Evolutionary conservation across 2,797 vertebrate species (phyloP), one percentile per base, ranked within the genome.

Genomic region (Morelia viridis): DNA sequence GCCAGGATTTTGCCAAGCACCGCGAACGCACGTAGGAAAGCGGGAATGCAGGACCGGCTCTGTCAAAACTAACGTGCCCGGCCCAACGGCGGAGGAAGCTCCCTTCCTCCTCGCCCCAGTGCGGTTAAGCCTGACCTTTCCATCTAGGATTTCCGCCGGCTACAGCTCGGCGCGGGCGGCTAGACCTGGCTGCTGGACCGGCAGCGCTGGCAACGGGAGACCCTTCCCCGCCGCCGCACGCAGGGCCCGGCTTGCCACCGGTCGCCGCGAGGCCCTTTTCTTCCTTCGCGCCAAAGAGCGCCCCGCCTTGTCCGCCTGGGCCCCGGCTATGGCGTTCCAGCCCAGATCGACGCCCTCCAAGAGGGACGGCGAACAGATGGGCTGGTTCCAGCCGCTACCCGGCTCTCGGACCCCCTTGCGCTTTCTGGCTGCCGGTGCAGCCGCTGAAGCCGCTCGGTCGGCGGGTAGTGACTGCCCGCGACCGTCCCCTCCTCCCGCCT

Each of bases 401-500:
- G 11, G 3, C 68, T 24, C 35, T 76, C 17, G 71, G 68, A 80
- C 8, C 71, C 41, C 19, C 35, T 41, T 10, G 35, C 19, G 19
- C 71, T 46, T 22, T 19, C 19, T 11, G 35, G 35, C 19, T 22
- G 71, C 35, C 19, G 71, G 24, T 41, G 71, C 76, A 80, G 76
- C 24, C 76, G 22, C 19, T 24, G 19, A 9, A 46, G 41, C 41
- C 22, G 35, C 76, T 80, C 41, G 76, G 76, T 80, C 76, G 41
- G 76, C 35, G 76, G 76, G 76, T 9, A 46, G 76, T 46, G 76
- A 35, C 41, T 9, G 19, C 8, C 41, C 19, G 76, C 41, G 41
- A 80, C 76, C 9, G 41, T 46, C 41, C 35, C 71, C 71, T 24
- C 71, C 41, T 80, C 97, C 97, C 97, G 96, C 97, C 97, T 97